Base-by-base conservation (phyloP, 2,797 vertebrate species). In the Sebastes steindachneri region DNA sequence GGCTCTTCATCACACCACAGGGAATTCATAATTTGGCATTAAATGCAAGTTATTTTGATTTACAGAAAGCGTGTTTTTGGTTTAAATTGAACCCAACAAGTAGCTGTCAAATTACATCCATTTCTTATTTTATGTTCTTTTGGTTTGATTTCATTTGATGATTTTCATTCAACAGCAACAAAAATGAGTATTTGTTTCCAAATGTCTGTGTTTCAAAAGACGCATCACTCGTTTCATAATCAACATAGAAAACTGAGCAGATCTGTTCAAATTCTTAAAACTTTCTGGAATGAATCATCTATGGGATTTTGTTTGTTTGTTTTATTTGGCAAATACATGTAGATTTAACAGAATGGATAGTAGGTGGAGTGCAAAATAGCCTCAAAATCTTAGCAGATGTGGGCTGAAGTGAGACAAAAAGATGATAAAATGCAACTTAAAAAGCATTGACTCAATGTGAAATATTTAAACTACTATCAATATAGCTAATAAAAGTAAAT, bases 11-110 rank as follows among this genome's bases (percentile, higher is more conserved):
- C 65, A 70, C 55, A 71, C 23, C 11, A 63, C 54, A 71, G 11
- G 25, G 14, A 82, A 71, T 33, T 67, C 59, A 63, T 10, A 23
- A 73, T 84, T 67, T 74, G 33, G 71, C 53, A 76, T 78, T 2
- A 80, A 76, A 75, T 10, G 2, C 2, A 35, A 69, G 15, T 23
- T 66, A 19, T 58, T 55, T n/a, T 51, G 31, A 35, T 64, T 77
- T 12, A 25, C 3, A 66, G 8, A 28, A 62, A 54, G 19, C 15
- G 6, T 57, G 48, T 26, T 62, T 31, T 41, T 53, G 23, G 8
- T 51, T 69, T 10, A 12, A 58, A 65, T 69, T 0, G 41, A 66
- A 71, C 5, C 2, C 0, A 8, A 23, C 12, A 0, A 60, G 5
- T 21, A 26, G 21, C 66, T 48, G 58, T 55, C 48, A 59, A 25